Evolutionary conservation across 2,797 vertebrate genomes (phyloP), one percentile per base, ranked within the genome.

Genomic region (Melopsittacus undulatus): DNA sequence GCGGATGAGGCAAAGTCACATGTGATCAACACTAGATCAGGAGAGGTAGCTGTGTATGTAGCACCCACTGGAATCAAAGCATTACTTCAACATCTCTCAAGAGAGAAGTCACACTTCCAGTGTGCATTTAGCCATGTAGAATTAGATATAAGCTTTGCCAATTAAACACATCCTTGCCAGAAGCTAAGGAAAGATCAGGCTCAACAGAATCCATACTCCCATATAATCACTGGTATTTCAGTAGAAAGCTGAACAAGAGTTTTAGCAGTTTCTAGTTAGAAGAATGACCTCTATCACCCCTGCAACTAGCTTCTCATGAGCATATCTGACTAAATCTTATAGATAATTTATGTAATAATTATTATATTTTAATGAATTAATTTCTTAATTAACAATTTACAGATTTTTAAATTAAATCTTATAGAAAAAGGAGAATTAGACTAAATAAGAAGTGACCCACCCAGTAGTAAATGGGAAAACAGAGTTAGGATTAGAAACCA

Each of bases 1-100:
- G 79, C 66, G 46, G 46, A 8, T 30, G 54, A 62, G 19, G 5
- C 22, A 59, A 67, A 77, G 36, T 17, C 56, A 29, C 7, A 4
- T 8, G 46, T 48, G 34, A 32, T 36, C 24, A 68, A 40, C 27
- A n/a, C 32, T 18, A 34, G 13, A 32, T 42, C 38, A 45, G 23
- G 24, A 42, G 6, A 48, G 17, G 24, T 7, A 45, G 59, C 5
- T 18, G 15, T 2, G 7, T 6, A 52, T 0, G 0, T 2, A 52
- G 11, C 62, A 88, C 46, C n/a, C 15, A 4, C 42, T 63, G 43
- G 34, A 67, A 51, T 23, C 29, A n/a, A 61, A 78, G n/a, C 22
- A 26, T 45, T 38, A 4, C n/a, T 54, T 16, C n/a, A 43, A 5
- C 29, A 16, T 3, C 27, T 61, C 19, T 70, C 46, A 74, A 63